A percentile compares a stretch with the other conserved stretches of the same genome.
Evolutionary conservation across 2,113 vertebrate genomes (phyloP).

Genomic region (Spea multiplicata): DNA sequence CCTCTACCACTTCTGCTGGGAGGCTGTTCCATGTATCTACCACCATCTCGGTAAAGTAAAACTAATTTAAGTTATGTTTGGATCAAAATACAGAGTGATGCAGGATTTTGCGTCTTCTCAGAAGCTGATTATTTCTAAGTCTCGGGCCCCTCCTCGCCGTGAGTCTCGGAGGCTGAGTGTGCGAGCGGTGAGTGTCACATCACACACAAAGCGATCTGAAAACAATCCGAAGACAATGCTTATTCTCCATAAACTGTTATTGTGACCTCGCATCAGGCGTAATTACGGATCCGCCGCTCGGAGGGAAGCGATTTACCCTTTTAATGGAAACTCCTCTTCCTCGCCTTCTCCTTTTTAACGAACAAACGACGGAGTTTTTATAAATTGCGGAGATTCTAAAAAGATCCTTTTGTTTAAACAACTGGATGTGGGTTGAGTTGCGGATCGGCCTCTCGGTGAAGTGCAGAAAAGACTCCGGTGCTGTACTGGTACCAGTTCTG

Average conservation of each 20-base stretch:
- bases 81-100: too few relatives aligned
- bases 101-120: too few relatives aligned
- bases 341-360: not conserved
- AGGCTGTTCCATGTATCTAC: too few relatives aligned
- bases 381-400: not conserved
- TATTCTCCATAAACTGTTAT: not conserved
- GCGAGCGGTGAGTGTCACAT: too few relatives aligned
- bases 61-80: too few relatives aligned
- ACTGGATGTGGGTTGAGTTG: slow-evolving; percentile 18
- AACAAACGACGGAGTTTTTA: not conserved
- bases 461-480: not conserved
- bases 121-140: too few relatives aligned
- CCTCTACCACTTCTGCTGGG: too few relatives aligned
- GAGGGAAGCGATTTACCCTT: not conserved
- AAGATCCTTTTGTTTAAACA: slow-evolving; percentile 22
- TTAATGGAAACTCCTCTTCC: not conserved
- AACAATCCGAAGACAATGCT: not conserved
- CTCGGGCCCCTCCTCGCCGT: too few relatives aligned
- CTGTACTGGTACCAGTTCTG: not conserved
- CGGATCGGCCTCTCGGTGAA: slow-evolving; percentile 1
- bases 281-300: not conserved
- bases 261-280: not conserved
- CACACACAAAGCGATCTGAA: too few relatives aligned
- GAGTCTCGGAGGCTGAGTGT: too few relatives aligned
- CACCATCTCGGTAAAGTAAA: too few relatives aligned